Base-by-base conservation (phyloP, 2,797 vertebrate species). In the Sternarchorhynchus goeldii region DNA sequence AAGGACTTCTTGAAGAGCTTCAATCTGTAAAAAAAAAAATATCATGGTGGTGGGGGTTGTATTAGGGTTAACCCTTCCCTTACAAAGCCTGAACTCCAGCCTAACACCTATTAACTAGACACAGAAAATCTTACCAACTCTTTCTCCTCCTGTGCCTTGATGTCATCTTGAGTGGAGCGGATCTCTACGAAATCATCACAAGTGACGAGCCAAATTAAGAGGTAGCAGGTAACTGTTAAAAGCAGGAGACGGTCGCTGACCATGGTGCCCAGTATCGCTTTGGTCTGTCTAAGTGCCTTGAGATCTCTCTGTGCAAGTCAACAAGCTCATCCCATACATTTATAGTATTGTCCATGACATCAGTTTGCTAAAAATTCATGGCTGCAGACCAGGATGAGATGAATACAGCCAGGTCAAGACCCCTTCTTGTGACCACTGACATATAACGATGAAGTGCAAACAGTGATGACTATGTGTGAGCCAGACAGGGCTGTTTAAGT, bases 1-100 rank as follows among this genome's bases (percentile, higher is more conserved):
- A 84, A 95, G 87, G 69, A 93, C 90, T 78, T 94, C 94, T 85
- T 94, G 94, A 81, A 95, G 90, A 12, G 87, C 90, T 68, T 93
- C 92, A 2, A 93, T 94, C 95, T 96, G 84, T 6, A 64, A 7
- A 10, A 78, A 17, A 80, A 58, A 2, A 21, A 53, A 41, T 14
- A 36, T 31, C 0, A 50, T 12, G 10, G 7, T 57, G 6, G 12
- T 31, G 36, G 32, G 17, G 57, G 53, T 18, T 5, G 31, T 31
- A 36, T 20, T 20, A 5, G 2, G n/a, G 18, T 2, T 32, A 10
- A 16, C 16, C n/a, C 20, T 67, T 1, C n/a, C 29, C 18, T 17
- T 7, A 25, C 25, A 25, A 55, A 56, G 17, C 14, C 17, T 62
- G 1, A 16, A 45, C 21, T 25, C 29, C 18, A 69, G 34, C 12